Conservation (phyloP, 1,140 invertebrate genomes). For the Bombus vancouverensis region DNA sequence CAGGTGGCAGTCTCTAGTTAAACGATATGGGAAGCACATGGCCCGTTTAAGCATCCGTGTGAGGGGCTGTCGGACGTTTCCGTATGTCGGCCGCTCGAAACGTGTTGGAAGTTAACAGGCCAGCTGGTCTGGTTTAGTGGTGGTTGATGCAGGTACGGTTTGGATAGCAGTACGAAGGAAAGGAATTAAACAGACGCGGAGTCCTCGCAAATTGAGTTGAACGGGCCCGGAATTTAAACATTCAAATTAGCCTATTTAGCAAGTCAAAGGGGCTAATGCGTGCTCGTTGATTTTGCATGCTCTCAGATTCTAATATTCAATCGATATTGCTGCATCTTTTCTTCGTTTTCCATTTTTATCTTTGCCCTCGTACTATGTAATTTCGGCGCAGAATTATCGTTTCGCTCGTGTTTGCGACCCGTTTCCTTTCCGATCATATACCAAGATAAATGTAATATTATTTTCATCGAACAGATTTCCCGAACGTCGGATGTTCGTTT, state of each 20-base stretch:
- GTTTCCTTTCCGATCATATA: background rate
- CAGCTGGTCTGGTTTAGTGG: constrained; percentile 48
- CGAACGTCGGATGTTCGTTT: background rate
- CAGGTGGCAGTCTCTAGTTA: constrained; percentile 63
- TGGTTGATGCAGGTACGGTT: constrained; percentile 37
- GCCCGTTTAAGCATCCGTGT: constrained; percentile 34
- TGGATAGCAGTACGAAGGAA: constrained; percentile 59
- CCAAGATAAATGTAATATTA: background rate
- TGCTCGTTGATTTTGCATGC: constrained; percentile 58
- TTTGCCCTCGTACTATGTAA: background rate
- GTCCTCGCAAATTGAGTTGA: constrained; percentile 80
- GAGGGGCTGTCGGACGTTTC: constrained; percentile 38
- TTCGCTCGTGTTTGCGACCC: background rate
- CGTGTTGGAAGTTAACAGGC: constrained; percentile 58
- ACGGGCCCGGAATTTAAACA: constrained; percentile 79
- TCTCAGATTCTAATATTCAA: constrained; percentile 76
- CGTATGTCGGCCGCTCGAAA: constrained; percentile 51
- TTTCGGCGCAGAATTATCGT: background rate
- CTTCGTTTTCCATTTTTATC: background rate
- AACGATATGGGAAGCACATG: constrained; percentile 37
- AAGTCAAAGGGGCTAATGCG: constrained; percentile 79
- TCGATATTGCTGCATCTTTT: constrained; percentile 73
- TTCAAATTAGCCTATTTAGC: constrained; percentile 81
- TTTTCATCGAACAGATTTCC: background rate
- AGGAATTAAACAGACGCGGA: constrained; percentile 76